phyloP scores from a whole-genome alignment of 2,888 invertebrate species.

The Andrena praecox region DNA sequence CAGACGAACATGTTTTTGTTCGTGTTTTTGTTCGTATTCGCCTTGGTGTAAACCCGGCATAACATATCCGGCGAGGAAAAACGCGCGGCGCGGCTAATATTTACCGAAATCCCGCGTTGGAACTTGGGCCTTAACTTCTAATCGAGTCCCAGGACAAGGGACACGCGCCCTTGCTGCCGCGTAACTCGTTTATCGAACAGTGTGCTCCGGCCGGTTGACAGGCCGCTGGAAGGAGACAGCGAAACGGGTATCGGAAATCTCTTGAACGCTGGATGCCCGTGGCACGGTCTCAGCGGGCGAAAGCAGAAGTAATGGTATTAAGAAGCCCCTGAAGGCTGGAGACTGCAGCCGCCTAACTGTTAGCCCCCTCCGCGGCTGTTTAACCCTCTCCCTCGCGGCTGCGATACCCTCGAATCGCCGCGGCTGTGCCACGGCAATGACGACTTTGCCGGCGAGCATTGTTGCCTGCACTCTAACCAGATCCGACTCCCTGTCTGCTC shows the following conservation, averaged over 20 bases:
- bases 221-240: conserved; percentile 21
- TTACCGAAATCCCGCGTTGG: conserved; percentile 49
- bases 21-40: no score
- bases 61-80: conserved; percentile 7
- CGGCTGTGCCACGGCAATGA: conserved; percentile 56
- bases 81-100: conserved; percentile 23
- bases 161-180: conserved; percentile 31
- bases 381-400: conserved; percentile 73
- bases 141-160: conserved; percentile 48
- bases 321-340: conserved; percentile 80
- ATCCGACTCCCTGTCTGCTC: conserved; percentile 70
- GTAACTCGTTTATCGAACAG: conserved; percentile 53
- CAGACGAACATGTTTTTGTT: no score
- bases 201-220: conserved; percentile 4
- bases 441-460: conserved; percentile 62
- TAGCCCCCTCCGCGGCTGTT: conserved; percentile 60
- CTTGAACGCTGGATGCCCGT: conserved; percentile 41
- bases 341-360: conserved; percentile 84
- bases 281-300: conserved; percentile 58
- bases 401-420: conserved; percentile 63
- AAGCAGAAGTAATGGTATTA: conserved; percentile 83
- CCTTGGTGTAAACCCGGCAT: no score
- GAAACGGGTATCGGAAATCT: conserved; percentile 53
- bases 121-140: conserved; percentile 36
- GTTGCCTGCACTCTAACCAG: conserved; percentile 79